Base-by-base conservation (phyloP, 2,113 vertebrate species). In the Plecturocebus donacophilus region DNA sequence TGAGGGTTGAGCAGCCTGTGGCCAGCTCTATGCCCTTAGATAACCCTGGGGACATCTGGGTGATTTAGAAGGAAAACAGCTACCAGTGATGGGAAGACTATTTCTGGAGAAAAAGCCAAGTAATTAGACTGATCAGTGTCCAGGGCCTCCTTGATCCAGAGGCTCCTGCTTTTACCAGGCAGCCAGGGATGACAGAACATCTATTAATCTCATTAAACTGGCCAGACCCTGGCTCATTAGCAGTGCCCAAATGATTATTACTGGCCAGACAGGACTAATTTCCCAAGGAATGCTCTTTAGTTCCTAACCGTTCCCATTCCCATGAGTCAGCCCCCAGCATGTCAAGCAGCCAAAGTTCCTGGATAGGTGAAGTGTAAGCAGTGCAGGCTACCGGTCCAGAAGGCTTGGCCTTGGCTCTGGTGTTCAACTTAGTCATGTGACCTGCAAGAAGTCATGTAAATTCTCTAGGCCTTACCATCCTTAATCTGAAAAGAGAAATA, bases 161-260 rank as follows among this genome's bases (percentile, higher is more conserved):
- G 84, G 90, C 93, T 98, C 93, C 80, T 98, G 93, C 97, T 98
- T 98, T 32, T 64, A 98, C 96, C 87, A 96, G 89, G 84, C 25
- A 40, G 95, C 87, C 95, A 92, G 75, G 97, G 97, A 98, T 98
- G 97, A 98, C 97, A 96, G 95, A 97, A 97, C 94, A 98, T 94
- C 96, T 97, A 98, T 98, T 98, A 98, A 98, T 98, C 98, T 98
- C 98, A 99, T 98, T 98, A 98, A 98, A 98, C 90, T 91, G 52
- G 42, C 94, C 97, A 97, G 84, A 83, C 88, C 95, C 75, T 94
- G 96, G 87, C 96, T 98, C 97, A 98, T 99, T 98, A 98, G 96
- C 91, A 97, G 45, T 98, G 95, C 95, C 0, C 30, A 97, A 97
- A 98, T 94, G 96, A 97, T 98, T 96, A 97, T 97, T 98, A 98